These are phyloP conservation scores for Oscarella lobularis DNA, from an alignment of 37 sponge, comb jelly and placozoan genomes.

Conservation along the genomic window DNA sequence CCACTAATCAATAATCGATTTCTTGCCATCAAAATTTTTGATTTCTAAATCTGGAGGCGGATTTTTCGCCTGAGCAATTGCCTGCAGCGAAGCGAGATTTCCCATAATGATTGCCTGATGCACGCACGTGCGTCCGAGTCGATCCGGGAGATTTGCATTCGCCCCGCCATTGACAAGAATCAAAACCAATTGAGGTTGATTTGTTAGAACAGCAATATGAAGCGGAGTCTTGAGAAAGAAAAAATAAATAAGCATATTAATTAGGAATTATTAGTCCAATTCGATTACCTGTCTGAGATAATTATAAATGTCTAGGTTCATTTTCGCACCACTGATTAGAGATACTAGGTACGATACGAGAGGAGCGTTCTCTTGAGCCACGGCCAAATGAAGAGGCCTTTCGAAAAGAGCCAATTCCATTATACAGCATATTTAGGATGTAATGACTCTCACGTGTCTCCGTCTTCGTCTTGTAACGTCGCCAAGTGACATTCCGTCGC, in stretches of 20 bases:
- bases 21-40: not conserved
- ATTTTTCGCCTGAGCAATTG: not conserved
- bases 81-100: not conserved
- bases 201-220: conserved; percentile 54
- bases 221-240: conserved; percentile 44
- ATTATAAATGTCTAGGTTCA: not conserved
- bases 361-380: not conserved
- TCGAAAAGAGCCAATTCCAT: not conserved
- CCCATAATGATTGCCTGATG: conserved; percentile 25
- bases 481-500: not conserved
- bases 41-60: not conserved
- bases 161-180: conserved; percentile 42
- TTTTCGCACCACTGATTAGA: not conserved
- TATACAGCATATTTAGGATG: not conserved
- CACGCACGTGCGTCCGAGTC: conserved; percentile 65
- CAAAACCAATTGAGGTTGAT: conserved; percentile 31
- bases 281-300: not conserved
- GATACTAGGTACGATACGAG: not conserved
- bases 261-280: not conserved
- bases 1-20: not conserved
- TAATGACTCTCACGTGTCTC: not conserved
- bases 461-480: not conserved
- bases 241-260: not conserved
- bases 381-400: not conserved
- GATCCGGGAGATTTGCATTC: conserved; percentile 40